Evolutionary conservation across 1,140 invertebrate genomes (phyloP), one percentile per base, ranked within the genome.

Genomic region (Drosophila micromelanica): DNA sequence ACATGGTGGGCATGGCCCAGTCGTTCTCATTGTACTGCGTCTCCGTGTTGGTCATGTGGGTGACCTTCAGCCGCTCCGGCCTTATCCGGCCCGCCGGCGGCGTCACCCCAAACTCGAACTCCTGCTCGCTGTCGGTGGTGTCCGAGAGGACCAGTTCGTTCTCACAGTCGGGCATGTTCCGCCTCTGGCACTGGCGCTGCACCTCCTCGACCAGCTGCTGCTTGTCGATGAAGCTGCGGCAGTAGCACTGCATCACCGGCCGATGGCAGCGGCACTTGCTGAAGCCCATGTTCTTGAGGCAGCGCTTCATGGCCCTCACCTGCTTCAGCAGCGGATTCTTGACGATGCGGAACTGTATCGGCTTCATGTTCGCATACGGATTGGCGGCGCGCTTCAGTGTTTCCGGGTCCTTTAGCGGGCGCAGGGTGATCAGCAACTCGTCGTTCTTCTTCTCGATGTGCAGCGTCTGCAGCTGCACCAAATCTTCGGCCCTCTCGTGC

Each of bases 61-160:
- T 43, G 23, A 42, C 61, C 38, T 76, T 91, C 1, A 81, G 46
- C 0, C 80, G 69, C 23, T 91, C 81, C 0, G 89, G 86, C 48
- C 76, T 86, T 37, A 92, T 87, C 0, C 91, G 38, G 3, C 91
- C 91, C 0, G 90, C 91, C 7, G 91, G 91, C 8, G 91, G 91
- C 5, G 91, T 92, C 1, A 92, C 91, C 3, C 79, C 85, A 13
- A 92, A 90, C 42, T 92, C 89, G 30, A 80, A 91, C 55, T 92
- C 90, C 2, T 57, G 70, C 59, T 92, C 91, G 38, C 81, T 89
- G 38, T 92, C 91, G 7, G 77, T 79, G 6, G 87, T 85, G 5
- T 92, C 91, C 0, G 89, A 89, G 0, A 92, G 68, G 0, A 90
- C 71, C 5, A 92, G 52, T 0, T 62, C 62, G 5, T 77, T 35